A percentile compares a stretch with the other conserved stretches of the same genome.
Conservation (phyloP, 2,113 vertebrate species). For the Heterocephalus glaber region DNA sequence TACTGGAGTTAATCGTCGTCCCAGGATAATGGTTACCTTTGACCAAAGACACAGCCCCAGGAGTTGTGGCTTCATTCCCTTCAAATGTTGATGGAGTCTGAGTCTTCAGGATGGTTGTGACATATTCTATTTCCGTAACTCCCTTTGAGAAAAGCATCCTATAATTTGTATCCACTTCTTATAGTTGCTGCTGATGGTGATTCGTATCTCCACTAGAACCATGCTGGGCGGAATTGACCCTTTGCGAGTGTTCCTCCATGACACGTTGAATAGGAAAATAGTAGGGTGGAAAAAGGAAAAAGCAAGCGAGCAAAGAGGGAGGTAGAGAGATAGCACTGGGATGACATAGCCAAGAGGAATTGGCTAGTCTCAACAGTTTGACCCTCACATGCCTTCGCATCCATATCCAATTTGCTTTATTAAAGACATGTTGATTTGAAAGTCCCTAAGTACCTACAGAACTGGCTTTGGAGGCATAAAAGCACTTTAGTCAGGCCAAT, state of each 20-base stretch:
- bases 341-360: not conserved
- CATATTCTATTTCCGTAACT: constrained; percentile 81
- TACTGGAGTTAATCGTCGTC: constrained; percentile 52
- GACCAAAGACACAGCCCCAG: constrained; percentile 72
- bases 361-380: not conserved
- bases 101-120: constrained; percentile 69
- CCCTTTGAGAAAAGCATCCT: constrained; percentile 74
- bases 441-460: not conserved
- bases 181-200: constrained; percentile 76
- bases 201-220: constrained; percentile 71
- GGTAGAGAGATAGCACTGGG: not conserved
- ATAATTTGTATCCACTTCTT: constrained; percentile 71
- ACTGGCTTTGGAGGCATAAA: not conserved
- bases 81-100: constrained; percentile 72
- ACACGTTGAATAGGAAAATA: constrained; percentile 68
- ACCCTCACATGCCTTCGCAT: constrained; percentile 22
- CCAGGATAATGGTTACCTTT: constrained; percentile 75
- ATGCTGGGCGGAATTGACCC: constrained; percentile 70
- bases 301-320: constrained; percentile 9
- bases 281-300: constrained; percentile 41
- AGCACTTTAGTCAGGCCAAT: not conserved
- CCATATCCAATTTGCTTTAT: constrained; percentile 17
- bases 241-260: constrained; percentile 57
- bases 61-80: constrained; percentile 70
- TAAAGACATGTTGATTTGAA: constrained; percentile 36